phyloP scores from a whole-genome alignment of 2,797 vertebrate species.

The Ciconia nigra region DNA sequence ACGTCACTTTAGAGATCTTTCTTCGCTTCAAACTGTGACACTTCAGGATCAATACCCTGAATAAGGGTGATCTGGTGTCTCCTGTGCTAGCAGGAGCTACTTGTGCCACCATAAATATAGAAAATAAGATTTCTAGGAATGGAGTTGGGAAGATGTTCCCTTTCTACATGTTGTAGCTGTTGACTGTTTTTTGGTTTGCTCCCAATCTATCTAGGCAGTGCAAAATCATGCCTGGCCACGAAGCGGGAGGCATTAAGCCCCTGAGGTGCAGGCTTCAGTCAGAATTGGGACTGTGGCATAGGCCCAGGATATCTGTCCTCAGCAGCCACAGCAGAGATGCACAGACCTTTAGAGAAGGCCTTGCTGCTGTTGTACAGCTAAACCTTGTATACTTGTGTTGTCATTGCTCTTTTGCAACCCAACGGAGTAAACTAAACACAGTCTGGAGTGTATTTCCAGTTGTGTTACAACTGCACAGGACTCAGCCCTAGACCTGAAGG shows the following conservation, averaged over 20 bases:
- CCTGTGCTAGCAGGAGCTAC: not conserved
- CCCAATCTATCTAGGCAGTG: rapidly evolving
- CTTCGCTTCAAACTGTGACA: not conserved
- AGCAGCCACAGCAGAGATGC: not conserved
- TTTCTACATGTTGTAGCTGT: not conserved
- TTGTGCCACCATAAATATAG: not conserved
- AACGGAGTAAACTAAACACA: not conserved
- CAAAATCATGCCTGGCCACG: not conserved
- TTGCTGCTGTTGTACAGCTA: not conserved
- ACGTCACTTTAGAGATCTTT: not conserved
- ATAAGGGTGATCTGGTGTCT: not conserved
- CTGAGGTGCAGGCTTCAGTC: not conserved
- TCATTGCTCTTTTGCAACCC: not conserved
- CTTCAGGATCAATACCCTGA: not conserved
- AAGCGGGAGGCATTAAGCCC: not conserved
- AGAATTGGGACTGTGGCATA: rapidly evolving
- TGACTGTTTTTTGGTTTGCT: not conserved
- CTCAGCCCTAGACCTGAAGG: not conserved
- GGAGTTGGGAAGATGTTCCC: not conserved
- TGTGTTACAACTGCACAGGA: not conserved
- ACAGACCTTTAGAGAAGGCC: not conserved
- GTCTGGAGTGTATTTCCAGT: not conserved
- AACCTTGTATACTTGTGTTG: not conserved
- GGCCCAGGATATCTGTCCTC: not conserved
- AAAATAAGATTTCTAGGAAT: not conserved